Percentiles rank a stretch among this genome's conserved stretches.
phyloP scores from a whole-genome alignment of 2,888 invertebrate genomes.

The Euzophera pinguis region DNA sequence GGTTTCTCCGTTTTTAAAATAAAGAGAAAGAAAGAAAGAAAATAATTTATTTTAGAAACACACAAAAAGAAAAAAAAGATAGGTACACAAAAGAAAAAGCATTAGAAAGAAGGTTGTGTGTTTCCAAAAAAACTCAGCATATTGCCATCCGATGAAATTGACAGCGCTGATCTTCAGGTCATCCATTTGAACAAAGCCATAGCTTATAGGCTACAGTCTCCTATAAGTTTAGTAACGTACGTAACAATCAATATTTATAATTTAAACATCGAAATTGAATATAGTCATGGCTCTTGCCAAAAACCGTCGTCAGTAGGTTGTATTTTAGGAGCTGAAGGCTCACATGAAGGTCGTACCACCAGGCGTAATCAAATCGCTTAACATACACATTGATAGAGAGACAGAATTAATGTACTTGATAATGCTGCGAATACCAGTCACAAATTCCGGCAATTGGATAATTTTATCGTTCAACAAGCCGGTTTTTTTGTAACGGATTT shows the following conservation, averaged over 20 bases:
- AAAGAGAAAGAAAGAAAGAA: no score
- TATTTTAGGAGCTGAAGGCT: constrained; percentile 1
- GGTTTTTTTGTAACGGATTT: background rate
- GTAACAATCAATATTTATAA: background rate
- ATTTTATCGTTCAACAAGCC: background rate
- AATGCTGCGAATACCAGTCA: background rate
- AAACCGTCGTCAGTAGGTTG: background rate
- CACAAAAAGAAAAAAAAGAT: no score
- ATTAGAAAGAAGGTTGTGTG: no score
- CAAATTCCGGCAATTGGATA: background rate
- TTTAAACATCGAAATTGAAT: background rate
- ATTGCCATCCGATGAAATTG: no score
- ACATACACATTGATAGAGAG: background rate
- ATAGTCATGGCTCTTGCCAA: background rate
- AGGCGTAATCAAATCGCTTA: background rate
- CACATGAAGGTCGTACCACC: background rate
- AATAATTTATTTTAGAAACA: no score
- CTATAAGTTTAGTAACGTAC: no score
- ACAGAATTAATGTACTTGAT: background rate
- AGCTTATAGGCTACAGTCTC: no score
- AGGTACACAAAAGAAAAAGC: no score
- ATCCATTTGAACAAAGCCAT: no score
- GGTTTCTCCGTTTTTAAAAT: no score
- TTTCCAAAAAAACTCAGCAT: no score
- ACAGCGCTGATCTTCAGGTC: no score